Evolutionary conservation across 2,797 vertebrate species (phyloP).

Genomic region (Alcedo quadribrachys): DNA sequence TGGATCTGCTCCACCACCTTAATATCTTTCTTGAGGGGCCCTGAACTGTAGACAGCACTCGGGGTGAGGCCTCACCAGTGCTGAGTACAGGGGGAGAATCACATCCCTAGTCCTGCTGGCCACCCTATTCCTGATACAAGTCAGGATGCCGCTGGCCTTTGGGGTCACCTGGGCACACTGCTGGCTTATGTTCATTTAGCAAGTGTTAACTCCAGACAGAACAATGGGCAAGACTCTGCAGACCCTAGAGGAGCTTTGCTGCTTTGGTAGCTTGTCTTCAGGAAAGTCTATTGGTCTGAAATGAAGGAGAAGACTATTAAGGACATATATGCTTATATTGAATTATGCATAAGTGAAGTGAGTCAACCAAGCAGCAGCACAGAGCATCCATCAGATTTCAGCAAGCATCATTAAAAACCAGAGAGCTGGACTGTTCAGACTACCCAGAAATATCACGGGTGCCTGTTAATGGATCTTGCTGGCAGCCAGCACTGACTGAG

Average conservation of each 20-base stretch:
- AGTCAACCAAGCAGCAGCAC: not conserved
- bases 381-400: not conserved
- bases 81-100: too few species aligned
- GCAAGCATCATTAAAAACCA: constrained; percentile 44
- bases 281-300: not conserved
- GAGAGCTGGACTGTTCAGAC: not conserved
- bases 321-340: not conserved
- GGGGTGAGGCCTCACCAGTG: too few species aligned
- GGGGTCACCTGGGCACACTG: too few species aligned
- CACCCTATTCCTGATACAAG: too few species aligned
- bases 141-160: too few species aligned
- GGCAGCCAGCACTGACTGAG: not conserved
- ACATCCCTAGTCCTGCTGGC: too few species aligned
- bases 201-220: not conserved
- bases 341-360: not conserved
- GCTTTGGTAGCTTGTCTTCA: not conserved
- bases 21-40: too few species aligned
- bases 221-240: not conserved
- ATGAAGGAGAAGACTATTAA: not conserved
- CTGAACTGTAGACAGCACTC: too few species aligned
- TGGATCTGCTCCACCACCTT: too few species aligned
- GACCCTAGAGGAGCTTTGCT: not conserved
- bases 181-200: not conserved
- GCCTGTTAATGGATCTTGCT: not conserved
- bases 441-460: not conserved